phyloP scores from a whole-genome alignment of 2,888 invertebrate genomes.

The Lithophane ornitopus region DNA sequence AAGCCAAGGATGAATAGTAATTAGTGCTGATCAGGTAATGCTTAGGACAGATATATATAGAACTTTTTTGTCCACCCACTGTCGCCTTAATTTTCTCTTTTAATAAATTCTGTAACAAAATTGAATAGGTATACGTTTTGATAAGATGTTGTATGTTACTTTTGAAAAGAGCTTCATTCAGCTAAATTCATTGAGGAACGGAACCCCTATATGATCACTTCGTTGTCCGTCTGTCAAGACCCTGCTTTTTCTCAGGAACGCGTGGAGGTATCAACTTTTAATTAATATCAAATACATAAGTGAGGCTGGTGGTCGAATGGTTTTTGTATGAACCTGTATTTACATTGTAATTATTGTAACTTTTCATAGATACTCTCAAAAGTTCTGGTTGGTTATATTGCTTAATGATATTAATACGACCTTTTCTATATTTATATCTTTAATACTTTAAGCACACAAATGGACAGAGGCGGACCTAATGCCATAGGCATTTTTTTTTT shows the following conservation, averaged over 20 bases:
- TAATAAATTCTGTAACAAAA: background rate
- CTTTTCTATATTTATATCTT: background rate
- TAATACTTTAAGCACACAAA: no score
- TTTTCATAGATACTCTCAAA: background rate
- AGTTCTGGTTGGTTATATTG: background rate
- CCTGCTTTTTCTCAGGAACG: no score
- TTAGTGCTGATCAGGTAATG: constrained; percentile 1
- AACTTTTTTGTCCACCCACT: background rate
- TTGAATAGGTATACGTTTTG: background rate
- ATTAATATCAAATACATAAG: no score
- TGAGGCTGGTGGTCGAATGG: background rate
- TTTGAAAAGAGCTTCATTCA: background rate
- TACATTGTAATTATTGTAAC: background rate
- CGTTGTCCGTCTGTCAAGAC: no score
- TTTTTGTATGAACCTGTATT: background rate
- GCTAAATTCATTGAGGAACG: background rate
- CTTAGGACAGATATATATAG: background rate
- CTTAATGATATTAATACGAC: background rate
- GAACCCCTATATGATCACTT: no score
- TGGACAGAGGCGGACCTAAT: no score
- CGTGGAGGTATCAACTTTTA: no score
- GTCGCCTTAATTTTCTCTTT: background rate
- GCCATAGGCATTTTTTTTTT: no score
- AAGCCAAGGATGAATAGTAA: constrained; percentile 31
- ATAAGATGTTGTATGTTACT: no score